Base-by-base conservation (phyloP, 2,888 invertebrate genomes). In the Julus scandinavius region DNA sequence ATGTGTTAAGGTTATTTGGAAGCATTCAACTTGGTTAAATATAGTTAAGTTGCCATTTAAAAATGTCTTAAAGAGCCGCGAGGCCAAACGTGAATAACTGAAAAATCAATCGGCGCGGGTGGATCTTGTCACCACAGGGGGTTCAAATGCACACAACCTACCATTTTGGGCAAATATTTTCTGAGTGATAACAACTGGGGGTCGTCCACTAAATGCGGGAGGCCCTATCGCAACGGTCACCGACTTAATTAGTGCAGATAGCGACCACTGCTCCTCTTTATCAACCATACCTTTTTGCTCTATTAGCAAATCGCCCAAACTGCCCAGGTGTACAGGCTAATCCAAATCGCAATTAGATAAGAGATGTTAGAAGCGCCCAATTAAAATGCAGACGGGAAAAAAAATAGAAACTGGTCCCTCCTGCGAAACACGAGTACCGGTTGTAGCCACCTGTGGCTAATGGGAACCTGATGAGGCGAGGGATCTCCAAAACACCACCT, bases 401-500 rank as follows among this genome's bases (percentile, higher is more conserved):
- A 29, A 29, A 29, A 29, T 29, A 29, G 29, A 72, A 72, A 72
- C 29, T 29, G 29, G 72, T 72, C 72, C n/a, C 72, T 72, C 72
- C 29, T 29, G 6, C n/a, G n/a, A 17, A 63, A n/a, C n/a, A n/a
- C n/a, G n/a, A 17, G 63, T n/a, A 63, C 63, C 63, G 63, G 63
- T 63, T 63, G n/a, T 63, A 63, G 63, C 63, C 63, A 63, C 63
- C 63, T 63, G 63, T 63, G 63, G 63, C 63, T n/a, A 63, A 58
- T 15, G 15, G 15, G 15, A 58, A 58, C 58, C 58, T 15, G 58
- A 58, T 58, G 58, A 15, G 15, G 15, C 54, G n/a, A n/a, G n/a
- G n/a, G n/a, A n/a, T n/a, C n/a, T n/a, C n/a, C n/a, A n/a, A n/a
- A 4, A 1, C 2, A n/a, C 63, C 63, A 63, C 63, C 63, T 15